Evolutionary conservation across 2,888 invertebrate genomes (phyloP).

Genomic region (Pristionchus mayeri): DNA sequence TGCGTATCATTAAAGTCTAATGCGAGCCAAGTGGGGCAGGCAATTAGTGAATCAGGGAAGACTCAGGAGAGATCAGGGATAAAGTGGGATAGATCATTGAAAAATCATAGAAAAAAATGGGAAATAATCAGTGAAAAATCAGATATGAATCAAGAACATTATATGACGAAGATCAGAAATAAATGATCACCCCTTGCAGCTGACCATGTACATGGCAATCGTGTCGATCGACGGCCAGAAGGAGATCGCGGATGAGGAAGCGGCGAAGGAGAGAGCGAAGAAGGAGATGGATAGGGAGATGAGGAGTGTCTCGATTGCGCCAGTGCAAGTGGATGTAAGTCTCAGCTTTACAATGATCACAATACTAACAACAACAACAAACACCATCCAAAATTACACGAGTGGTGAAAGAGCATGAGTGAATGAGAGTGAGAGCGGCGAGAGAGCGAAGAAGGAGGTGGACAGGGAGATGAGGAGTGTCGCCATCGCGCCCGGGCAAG

Average conservation of each 20-base stretch:
- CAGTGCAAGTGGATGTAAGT: too few species aligned
- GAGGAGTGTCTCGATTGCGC: not conserved
- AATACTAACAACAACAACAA: too few species aligned
- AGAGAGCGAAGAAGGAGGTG: not conserved
- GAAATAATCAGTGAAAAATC: not conserved
- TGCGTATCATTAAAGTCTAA: too few species aligned
- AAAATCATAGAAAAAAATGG: not conserved
- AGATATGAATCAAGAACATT: too few species aligned
- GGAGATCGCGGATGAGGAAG: conserved; percentile 47
- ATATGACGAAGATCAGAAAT: not conserved
- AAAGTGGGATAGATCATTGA: too few species aligned
- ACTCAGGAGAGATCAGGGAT: too few species aligned
- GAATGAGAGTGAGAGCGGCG: not conserved
- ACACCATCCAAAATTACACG: too few species aligned
- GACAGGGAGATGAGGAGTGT: not conserved
- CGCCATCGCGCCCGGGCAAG: too few species aligned
- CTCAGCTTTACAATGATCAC: too few species aligned
- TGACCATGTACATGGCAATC: conserved; percentile 64
- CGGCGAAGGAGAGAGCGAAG: not conserved
- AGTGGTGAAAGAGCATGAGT: too few species aligned
- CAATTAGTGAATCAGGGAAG: too few species aligned
- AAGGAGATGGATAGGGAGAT: not conserved
- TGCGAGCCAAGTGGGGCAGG: too few species aligned
- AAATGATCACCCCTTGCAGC: conserved; percentile 49
- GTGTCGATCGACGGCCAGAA: conserved; percentile 59